Percentiles rank a stretch among this genome's conserved stretches.
These are phyloP conservation scores for Amphiura filiformis DNA, from an alignment of 35 echinoderm and acorn worm genomes.

Conservation along the genomic window DNA sequence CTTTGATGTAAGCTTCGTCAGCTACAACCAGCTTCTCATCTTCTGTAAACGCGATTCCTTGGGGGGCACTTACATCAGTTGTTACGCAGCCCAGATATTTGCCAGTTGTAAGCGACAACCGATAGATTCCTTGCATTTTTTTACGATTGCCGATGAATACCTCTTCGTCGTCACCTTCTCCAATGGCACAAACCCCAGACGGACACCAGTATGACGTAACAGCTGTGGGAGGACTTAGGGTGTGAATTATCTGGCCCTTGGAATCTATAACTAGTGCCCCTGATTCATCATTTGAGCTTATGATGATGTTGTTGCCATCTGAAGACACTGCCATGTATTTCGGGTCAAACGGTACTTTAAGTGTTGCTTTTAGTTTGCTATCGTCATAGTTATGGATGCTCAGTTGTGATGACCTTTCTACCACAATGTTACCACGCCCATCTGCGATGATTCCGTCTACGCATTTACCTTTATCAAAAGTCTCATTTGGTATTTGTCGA, in stretches of 20 bases:
- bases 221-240: background rate
- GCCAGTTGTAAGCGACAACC: background rate
- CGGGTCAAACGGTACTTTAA: background rate
- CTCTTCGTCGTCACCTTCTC: background rate
- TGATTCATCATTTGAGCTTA: background rate
- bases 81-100: background rate
- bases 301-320: background rate
- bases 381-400: background rate
- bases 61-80: background rate
- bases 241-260: background rate
- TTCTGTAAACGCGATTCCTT: background rate
- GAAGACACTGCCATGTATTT: background rate
- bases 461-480: too few species aligned
- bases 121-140: background rate
- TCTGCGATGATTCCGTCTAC: background rate
- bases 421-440: background rate
- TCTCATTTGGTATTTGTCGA: background rate
- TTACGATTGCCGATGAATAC: background rate
- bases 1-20: background rate
- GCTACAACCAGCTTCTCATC: background rate
- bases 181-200: background rate
- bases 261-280: background rate
- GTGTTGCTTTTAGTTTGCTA: background rate
- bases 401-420: background rate
- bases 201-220: background rate